These are phyloP conservation scores for Brenthis ino DNA, from an alignment of 2,888 invertebrate species.

Conservation along the genomic window DNA sequence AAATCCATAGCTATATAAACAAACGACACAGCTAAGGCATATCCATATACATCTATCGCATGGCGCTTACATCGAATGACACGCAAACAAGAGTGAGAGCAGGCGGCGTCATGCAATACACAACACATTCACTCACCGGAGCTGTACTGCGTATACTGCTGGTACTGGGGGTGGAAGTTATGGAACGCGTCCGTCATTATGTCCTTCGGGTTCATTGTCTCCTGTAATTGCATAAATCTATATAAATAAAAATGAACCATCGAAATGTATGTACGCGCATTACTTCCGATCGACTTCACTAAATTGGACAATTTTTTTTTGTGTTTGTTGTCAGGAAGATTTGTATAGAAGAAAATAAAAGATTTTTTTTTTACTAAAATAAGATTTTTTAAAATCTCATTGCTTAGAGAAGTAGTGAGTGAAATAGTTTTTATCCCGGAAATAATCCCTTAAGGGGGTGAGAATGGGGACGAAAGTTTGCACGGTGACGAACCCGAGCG, in stretches of 20 bases:
- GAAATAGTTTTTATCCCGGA: too few species aligned
- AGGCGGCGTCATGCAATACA: conserved; percentile 51
- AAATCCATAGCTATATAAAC: neutral
- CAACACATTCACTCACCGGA: conserved; percentile 85
- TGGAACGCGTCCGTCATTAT: conserved; percentile 99
- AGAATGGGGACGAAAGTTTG: too few species aligned
- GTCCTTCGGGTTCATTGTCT: conserved; percentile 99
- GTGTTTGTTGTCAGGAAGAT: too few species aligned
- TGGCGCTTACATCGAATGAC: conserved; percentile 29
- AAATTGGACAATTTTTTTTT: too few species aligned
- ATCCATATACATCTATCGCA: conserved; percentile 1
- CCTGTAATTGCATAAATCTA: conserved; percentile 77
- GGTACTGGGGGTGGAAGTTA: conserved; percentile 99
- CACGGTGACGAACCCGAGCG: too few species aligned
- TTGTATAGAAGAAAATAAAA: too few species aligned
- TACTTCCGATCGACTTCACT: too few species aligned
- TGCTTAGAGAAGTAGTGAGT: too few species aligned
- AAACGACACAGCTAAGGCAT: neutral
- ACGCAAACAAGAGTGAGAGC: conserved; percentile 61
- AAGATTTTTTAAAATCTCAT: too few species aligned
- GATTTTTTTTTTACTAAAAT: too few species aligned
- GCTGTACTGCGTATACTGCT: conserved; percentile 99
- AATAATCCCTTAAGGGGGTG: too few species aligned
- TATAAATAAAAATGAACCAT: neutral
- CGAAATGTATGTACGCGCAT: too few species aligned